Base-by-base conservation (phyloP, 1,140 invertebrate species). In the Diuraphis noxia region DNA sequence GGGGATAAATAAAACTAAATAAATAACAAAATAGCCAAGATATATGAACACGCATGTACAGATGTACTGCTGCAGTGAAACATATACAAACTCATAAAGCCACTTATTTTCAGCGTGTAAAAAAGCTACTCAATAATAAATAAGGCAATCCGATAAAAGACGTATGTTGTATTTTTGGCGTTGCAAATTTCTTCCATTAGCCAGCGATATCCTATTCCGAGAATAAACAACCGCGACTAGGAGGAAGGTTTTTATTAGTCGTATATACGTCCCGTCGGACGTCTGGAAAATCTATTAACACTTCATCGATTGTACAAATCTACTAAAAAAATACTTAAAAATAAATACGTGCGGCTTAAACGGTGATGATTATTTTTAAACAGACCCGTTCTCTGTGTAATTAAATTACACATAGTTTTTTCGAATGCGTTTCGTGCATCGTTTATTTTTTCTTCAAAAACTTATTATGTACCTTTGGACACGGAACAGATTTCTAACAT, bases 121-220 rank as follows among this genome's bases (percentile, higher is more conserved):
- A 87, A n/a, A 87, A 49, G 81, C 40, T 41, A 87, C 43, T 23
- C 46, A 43, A 56, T 38, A 30, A 88, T 87, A 87, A 88, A 88
- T 56, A 88, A 88, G 7, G 34, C 52, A 36, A 38, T 52, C 30
- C 36, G 43, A 88, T 56, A 88, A 88, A 49, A 25, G 40, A 56
- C 36, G 23, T 46, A n/a, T n/a, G 52, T 87, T 87, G 43, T 88
- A 88, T 88, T 88, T 85, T 88, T 56, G 86, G 46, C 86, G 52
- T 88, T 52, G 86, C 86, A 52, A 88, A 52, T 88, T 56, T 88
- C 86, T 38, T 38, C 86, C 86, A 88, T 88, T 88, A 56, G 52
- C 43, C 49, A 36, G 40, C 40, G 30, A 86, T 46, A 86, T 86
- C 84, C 30, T 86, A 46, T 36, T 87, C 49, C 34, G 52, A 40